These are phyloP conservation scores for Halesus radiatus DNA, from an alignment of 1,140 invertebrate species.

Conservation along the genomic window DNA sequence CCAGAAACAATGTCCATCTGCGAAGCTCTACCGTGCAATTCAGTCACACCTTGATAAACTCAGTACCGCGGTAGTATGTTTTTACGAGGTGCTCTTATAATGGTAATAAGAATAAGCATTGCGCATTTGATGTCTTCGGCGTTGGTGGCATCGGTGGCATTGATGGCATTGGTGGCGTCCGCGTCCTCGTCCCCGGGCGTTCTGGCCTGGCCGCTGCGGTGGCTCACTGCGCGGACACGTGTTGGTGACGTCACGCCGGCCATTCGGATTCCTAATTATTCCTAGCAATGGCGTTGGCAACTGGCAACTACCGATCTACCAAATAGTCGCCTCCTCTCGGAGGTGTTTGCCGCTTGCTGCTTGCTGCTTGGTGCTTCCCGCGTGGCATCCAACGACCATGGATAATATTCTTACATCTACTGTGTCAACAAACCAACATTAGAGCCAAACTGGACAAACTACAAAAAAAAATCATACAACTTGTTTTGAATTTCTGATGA, in stretches of 20 bases:
- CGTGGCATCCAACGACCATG: neutral
- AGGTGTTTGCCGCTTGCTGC: too few relatives aligned
- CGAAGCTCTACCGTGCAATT: too few relatives aligned
- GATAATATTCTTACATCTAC: neutral
- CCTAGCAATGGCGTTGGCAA: too few relatives aligned
- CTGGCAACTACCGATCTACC: too few relatives aligned
- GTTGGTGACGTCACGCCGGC: conserved; percentile 37
- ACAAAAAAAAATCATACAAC: neutral
- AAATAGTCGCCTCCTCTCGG: too few relatives aligned
- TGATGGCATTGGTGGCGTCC: neutral
- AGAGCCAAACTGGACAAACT: neutral
- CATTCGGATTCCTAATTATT: conserved; percentile 30
- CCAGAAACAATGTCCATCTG: too few relatives aligned
- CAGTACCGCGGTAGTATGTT: neutral
- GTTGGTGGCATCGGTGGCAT: neutral
- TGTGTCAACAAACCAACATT: neutral
- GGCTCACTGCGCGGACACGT: conserved; percentile 26
- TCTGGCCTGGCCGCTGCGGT: neutral
- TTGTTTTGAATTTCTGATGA: too few relatives aligned
- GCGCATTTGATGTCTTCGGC: too few relatives aligned
- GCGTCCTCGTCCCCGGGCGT: too few relatives aligned
- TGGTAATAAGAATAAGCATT: neutral
- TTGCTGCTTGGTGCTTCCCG: too few relatives aligned
- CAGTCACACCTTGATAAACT: conserved; percentile 1
- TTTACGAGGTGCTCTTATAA: conserved; percentile 8